Percentiles rank a stretch among this genome's conserved stretches.
Evolutionary conservation across 2,113 vertebrate species (phyloP).

Genomic region (Brevimyrus niger): DNA sequence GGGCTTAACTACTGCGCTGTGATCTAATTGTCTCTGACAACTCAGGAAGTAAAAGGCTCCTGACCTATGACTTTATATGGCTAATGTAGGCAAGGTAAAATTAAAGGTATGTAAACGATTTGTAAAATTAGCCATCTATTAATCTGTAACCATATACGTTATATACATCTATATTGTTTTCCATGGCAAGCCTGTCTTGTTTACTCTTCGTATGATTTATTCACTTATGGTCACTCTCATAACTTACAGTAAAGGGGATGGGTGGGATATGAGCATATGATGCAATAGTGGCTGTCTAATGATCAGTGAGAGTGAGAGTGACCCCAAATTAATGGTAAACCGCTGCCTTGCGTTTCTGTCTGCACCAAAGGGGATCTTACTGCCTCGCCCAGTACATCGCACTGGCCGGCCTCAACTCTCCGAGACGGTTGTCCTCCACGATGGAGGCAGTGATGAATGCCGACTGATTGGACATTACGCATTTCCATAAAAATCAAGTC

Average conservation of each 20-base stretch:
- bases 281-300: not conserved
- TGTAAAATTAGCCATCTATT: not conserved
- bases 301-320: not conserved
- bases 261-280: not conserved
- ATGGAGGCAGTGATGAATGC: slow-evolving; percentile 3
- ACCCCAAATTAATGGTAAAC: not conserved
- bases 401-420: not conserved
- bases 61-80: not conserved
- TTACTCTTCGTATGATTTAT: not conserved
- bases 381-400: not conserved
- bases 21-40: not conserved
- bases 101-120: not conserved
- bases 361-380: not conserved
- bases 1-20: not conserved
- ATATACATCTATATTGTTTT: not conserved
- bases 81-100: not conserved
- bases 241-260: not conserved
- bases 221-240: not conserved
- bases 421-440: not conserved
- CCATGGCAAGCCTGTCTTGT: not conserved
- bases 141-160: not conserved
- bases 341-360: not conserved
- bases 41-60: not conserved
- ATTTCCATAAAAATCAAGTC: slow-evolving; percentile 2
- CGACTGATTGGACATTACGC: not conserved